phyloP scores from a whole-genome alignment of 2,888 invertebrate species.

The Sinelater perroti region DNA sequence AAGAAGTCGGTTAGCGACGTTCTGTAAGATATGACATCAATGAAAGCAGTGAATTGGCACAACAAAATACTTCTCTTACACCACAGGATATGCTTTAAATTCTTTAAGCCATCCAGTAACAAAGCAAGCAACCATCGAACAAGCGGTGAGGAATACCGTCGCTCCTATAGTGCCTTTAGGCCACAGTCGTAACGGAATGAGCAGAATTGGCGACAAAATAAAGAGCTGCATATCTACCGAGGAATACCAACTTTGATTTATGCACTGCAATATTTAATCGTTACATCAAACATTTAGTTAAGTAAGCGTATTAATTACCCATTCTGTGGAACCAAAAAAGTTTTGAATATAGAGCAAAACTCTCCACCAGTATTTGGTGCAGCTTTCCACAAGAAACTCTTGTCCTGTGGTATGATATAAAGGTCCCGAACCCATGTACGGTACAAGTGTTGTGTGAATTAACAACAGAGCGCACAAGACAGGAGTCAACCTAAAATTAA shows the following conservation, averaged over 20 bases:
- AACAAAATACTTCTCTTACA: too few relatives aligned
- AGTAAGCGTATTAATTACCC: too few relatives aligned
- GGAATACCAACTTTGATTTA: slow-evolving; percentile 1
- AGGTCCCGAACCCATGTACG: background rate
- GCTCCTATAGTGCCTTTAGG: background rate
- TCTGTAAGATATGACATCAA: too few relatives aligned
- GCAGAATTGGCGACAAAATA: background rate
- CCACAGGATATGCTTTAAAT: background rate
- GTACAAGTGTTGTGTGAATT: background rate
- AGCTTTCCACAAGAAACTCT: background rate
- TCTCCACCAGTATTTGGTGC: background rate
- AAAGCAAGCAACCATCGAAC: background rate
- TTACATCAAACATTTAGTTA: background rate
- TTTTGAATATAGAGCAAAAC: slow-evolving; percentile 3
- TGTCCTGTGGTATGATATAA: background rate
- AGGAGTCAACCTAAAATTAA: slow-evolving; percentile 12
- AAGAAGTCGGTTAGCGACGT: background rate
- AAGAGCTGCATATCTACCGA: background rate
- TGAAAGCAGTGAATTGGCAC: too few relatives aligned
- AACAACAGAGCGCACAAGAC: background rate
- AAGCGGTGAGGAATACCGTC: background rate
- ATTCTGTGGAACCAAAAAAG: too few relatives aligned
- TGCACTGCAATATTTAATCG: slow-evolving; percentile 6
- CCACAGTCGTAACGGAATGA: background rate
- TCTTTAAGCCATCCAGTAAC: background rate